These are phyloP conservation scores for Tridacna gigas DNA, from an alignment of 2,888 invertebrate species.

Conservation along the genomic window DNA sequence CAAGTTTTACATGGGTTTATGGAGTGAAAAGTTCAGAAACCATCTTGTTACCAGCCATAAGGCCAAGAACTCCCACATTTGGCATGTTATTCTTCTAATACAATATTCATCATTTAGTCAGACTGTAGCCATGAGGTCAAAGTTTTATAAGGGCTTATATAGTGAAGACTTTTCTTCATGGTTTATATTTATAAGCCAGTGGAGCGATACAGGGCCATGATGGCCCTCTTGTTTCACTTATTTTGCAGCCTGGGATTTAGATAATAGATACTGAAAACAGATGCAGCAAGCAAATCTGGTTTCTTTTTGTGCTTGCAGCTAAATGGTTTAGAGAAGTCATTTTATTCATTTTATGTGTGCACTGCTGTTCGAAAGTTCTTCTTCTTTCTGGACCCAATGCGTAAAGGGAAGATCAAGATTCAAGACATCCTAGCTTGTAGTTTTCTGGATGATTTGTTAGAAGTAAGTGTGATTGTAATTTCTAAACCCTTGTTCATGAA, in stretches of 20 bases:
- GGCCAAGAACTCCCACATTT: no score
- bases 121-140: no score
- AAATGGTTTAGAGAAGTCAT: constrained; percentile 95
- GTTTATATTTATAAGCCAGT: no score
- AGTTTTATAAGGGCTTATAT: no score
- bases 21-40: no score
- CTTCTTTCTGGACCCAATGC: constrained; percentile 96
- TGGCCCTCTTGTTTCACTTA: neutral
- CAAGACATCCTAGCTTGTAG: constrained; percentile 96
- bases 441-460: constrained; percentile 95
- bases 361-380: constrained; percentile 98
- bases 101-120: no score
- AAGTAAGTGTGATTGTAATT: constrained; percentile 86
- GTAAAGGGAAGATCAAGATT: constrained; percentile 95
- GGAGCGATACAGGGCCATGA: no score
- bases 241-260: neutral
- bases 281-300: neutral
- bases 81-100: no score
- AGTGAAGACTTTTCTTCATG: no score
- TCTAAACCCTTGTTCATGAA: neutral
- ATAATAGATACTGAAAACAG: no score
- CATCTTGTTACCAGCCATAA: no score
- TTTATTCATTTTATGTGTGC: constrained; percentile 98
- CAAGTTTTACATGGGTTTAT: no score
- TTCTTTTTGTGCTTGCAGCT: constrained; percentile 84